Evolutionary conservation across 2,113 vertebrate genomes (phyloP), one percentile per base, ranked within the genome.

Genomic region (Thamnophis sirtalis): DNA sequence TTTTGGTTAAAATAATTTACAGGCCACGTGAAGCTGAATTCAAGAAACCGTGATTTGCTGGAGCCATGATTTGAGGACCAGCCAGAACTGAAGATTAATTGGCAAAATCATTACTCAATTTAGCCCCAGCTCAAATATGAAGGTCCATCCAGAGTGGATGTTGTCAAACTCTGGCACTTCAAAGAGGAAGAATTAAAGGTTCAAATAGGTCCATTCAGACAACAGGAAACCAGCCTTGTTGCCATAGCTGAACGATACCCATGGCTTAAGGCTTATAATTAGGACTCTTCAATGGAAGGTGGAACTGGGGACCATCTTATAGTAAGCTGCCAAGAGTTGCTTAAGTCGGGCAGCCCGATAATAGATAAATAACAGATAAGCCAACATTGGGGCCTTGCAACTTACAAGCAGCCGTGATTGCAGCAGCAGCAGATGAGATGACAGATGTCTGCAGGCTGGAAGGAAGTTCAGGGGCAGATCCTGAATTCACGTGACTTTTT

Each of bases 391-490:
- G 86, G 24, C 55, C 55, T 85, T 51, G 55, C 38, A 43, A 92
- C 91, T 92, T 92, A 92, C 91, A 89, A 60, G 88, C 91, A 86
- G 91, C 87, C 50, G 91, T 53, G 17, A 91, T 58, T 86, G 58
- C 89, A 92, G 89, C 90, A 88, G 91, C 60, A 63, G 87, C 85
- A 53, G 91, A 86, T 73, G 68, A 60, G 26, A 91, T 86, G 49
- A 33, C 87, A 51, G 92, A 89, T 28, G 89, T 91, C n/a, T 91
- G 93, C 26, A 91, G 28, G 87, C 80, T 68, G 56, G 92, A 89
- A 84, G 24, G 84, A 85, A 88, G 73, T 55, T 94, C 91, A 88
- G 89, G 68, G 48, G 26, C 89, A 89, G 92, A 63, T 92, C 86
- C 92, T 85, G 73, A 50, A 56, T 89, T 89, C 87, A 89, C 56